Conservation (phyloP, 2,113 vertebrate genomes). For the Brachypteracias leptosomus region DNA sequence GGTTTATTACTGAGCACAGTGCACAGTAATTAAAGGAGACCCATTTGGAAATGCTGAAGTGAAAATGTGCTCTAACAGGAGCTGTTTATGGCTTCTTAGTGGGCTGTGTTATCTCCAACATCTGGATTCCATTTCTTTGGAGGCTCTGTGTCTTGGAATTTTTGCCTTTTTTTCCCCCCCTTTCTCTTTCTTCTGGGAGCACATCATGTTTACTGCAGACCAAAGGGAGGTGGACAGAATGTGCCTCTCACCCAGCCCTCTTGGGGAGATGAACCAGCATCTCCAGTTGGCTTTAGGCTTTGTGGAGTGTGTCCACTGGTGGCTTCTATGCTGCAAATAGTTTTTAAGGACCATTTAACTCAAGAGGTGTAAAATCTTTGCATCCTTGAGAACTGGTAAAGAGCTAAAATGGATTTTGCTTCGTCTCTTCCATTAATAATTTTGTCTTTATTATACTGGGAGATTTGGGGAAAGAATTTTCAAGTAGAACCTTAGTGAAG, state of each 20-base stretch:
- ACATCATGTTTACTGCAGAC: slow-evolving; percentile 50
- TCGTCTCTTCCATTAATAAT: neutral
- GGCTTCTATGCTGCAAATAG: neutral
- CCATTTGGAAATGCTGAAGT: slow-evolving; percentile 51
- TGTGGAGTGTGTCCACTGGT: neutral
- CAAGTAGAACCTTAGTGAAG: neutral
- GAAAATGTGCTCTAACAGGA: slow-evolving; percentile 64
- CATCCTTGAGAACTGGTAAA: neutral
- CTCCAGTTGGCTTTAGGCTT: neutral
- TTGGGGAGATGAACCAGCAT: neutral
- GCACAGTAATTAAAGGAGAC: slow-evolving; percentile 19
- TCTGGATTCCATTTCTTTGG: slow-evolving; percentile 79
- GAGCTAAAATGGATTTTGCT: neutral
- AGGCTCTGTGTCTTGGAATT: slow-evolving; percentile 74
- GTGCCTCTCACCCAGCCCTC: slow-evolving; percentile 49
- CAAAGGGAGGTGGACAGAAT: slow-evolving; percentile 57
- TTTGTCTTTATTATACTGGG: neutral
- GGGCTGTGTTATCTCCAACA: slow-evolving; percentile 71
- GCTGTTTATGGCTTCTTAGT: slow-evolving; percentile 69
- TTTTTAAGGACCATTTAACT: neutral
- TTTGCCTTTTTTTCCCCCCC: neutral
- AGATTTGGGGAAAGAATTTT: neutral
- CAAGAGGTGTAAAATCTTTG: neutral
- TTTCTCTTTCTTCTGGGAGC: slow-evolving; percentile 1
- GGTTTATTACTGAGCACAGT: neutral